These are phyloP conservation scores for Thamnophis elegans DNA, from an alignment of 2,797 vertebrate genomes.

Conservation along the genomic window DNA sequence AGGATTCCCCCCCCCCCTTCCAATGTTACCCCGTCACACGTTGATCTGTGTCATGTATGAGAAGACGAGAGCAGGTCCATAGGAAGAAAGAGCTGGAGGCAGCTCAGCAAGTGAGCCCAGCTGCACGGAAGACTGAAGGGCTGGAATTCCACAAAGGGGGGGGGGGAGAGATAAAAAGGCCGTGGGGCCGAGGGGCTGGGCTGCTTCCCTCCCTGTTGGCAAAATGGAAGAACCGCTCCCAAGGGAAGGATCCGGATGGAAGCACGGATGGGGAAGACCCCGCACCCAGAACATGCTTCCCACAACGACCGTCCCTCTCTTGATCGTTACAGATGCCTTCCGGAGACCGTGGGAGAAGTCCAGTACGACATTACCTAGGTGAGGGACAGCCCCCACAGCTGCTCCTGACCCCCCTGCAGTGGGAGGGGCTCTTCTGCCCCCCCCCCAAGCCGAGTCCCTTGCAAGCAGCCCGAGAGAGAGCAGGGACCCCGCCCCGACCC, in stretches of 20 bases:
- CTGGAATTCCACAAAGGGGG: too few species aligned
- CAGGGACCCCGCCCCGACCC: neutral
- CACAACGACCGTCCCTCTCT: neutral
- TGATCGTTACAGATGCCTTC: slow-evolving; percentile 65
- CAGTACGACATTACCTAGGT: slow-evolving; percentile 80
- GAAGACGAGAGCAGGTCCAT: neutral
- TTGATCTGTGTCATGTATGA: neutral
- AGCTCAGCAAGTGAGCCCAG: neutral
- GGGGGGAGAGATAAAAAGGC: neutral
- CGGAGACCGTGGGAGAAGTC: slow-evolving; percentile 80
- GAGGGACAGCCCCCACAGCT: neutral
- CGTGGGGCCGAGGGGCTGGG: neutral
- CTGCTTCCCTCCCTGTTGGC: neutral
- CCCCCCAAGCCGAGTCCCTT: neutral
- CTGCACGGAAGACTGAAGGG: neutral
- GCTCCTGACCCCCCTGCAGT: too few species aligned
- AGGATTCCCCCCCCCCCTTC: too few species aligned
- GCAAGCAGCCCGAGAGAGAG: neutral
- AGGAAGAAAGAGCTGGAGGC: neutral
- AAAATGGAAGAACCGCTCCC: neutral
- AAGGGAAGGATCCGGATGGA: neutral
- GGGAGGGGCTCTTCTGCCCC: neutral
- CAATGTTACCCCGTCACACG: neutral
- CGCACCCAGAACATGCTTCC: fast-evolving
- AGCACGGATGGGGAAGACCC: neutral